These are phyloP conservation scores for Trachelus troglodyta DNA, from an alignment of 2,888 invertebrate genomes.

Conservation along the genomic window DNA sequence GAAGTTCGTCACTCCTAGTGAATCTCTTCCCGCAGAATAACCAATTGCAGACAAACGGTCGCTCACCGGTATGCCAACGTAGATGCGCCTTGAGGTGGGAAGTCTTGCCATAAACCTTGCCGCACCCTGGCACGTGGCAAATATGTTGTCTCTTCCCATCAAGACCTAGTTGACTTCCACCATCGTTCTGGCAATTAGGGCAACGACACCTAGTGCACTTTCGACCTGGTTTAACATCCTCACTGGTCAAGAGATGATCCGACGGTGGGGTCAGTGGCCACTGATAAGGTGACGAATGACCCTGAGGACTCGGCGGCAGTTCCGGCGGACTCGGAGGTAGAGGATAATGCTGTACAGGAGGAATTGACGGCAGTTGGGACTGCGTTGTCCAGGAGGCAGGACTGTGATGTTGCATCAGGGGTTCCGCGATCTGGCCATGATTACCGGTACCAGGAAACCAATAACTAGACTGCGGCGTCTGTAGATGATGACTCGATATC, in stretches of 20 bases:
- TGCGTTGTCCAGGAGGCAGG: constrained; percentile 41
- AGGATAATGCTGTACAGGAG: constrained; percentile 46
- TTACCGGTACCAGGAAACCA: constrained; percentile 44
- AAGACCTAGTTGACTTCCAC: constrained; percentile 76
- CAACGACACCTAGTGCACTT: constrained; percentile 83
- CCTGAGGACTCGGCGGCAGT: constrained; percentile 44
- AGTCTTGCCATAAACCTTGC: constrained; percentile 91
- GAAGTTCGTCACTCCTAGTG: constrained; percentile 89
- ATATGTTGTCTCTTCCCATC: constrained; percentile 87
- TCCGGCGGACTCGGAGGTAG: constrained; percentile 52
- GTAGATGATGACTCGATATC: constrained; percentile 36
- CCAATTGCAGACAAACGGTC: constrained; percentile 92
- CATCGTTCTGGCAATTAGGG: constrained; percentile 85
- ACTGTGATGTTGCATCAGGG: constrained; percentile 42
- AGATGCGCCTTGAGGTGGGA: constrained; percentile 94
- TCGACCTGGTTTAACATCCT: constrained; percentile 59
- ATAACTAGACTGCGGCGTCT: constrained; percentile 34
- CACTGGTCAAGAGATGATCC: constrained; percentile 34
- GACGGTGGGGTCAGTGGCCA: constrained; percentile 52
- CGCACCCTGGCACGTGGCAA: constrained; percentile 89
- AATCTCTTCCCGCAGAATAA: constrained; percentile 90
- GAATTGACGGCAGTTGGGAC: constrained; percentile 15
- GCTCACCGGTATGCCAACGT: constrained; percentile 92
- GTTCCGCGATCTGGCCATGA: constrained; percentile 44
- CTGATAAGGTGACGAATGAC: constrained; percentile 43